Conservation (phyloP, 1,140 invertebrate species). For the Ceratoteleas bidentatus region DNA sequence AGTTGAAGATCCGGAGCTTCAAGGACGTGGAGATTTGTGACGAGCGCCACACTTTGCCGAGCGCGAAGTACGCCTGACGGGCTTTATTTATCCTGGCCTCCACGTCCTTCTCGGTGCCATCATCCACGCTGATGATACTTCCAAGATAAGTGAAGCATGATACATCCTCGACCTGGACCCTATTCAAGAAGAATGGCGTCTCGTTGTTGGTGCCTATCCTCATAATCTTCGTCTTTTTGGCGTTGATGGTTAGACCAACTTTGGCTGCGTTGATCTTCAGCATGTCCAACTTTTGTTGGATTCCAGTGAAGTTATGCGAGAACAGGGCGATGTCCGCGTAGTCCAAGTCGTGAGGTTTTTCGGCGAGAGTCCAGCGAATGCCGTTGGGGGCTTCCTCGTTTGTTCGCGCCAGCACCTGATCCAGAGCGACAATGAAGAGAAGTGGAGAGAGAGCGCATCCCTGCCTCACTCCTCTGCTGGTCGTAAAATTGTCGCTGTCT, state of each 20-base stretch:
- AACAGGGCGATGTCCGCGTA: slow-evolving; percentile 31
- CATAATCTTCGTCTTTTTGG: slow-evolving; percentile 17
- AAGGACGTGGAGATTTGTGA: slow-evolving; percentile 14
- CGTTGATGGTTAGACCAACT: too few species aligned
- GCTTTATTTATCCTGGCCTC: slow-evolving; percentile 22
- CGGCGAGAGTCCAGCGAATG: slow-evolving; percentile 34
- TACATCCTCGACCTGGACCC: slow-evolving; percentile 20
- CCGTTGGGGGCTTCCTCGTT: slow-evolving; percentile 14
- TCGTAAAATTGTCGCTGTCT: slow-evolving; percentile 14
- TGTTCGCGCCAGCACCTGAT: background rate
- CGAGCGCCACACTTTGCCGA: slow-evolving; percentile 32
- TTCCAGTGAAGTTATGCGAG: slow-evolving; percentile 8
- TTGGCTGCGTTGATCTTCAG: slow-evolving; percentile 17
- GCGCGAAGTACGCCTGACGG: slow-evolving; percentile 4
- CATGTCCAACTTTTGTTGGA: slow-evolving; percentile 19
- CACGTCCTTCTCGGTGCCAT: slow-evolving; percentile 19
- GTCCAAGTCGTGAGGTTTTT: slow-evolving; percentile 32
- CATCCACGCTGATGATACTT: slow-evolving; percentile 22
- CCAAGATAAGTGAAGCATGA: slow-evolving; percentile 26
- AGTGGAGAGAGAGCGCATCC: slow-evolving; percentile 11
- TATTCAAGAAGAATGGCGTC: slow-evolving; percentile 1
- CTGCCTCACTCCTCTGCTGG: slow-evolving; percentile 25
- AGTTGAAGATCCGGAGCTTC: slow-evolving; percentile 32
- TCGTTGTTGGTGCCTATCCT: background rate
- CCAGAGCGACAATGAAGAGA: slow-evolving; percentile 25